Conservation (phyloP, 2,797 vertebrate genomes). For the Ambastaia sidthimunki region DNA sequence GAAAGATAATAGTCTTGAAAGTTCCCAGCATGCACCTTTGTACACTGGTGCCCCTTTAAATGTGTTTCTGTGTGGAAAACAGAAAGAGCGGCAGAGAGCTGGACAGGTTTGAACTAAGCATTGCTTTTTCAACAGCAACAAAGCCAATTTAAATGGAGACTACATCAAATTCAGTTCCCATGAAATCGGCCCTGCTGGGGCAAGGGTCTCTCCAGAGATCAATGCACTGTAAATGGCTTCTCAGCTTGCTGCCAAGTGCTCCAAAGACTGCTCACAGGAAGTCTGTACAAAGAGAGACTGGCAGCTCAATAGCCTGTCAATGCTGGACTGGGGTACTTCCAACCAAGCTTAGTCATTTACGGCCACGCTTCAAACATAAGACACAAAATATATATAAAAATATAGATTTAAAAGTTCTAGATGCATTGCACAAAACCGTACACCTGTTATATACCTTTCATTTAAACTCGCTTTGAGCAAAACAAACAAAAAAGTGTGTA, state of each 20-base stretch:
- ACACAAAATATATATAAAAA: not conserved
- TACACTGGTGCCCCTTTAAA: not conserved
- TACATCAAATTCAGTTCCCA: conserved; percentile 58
- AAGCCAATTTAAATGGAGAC: conserved; percentile 26
- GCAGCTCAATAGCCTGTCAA: conserved; percentile 43
- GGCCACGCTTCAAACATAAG: not conserved
- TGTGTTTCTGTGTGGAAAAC: not conserved
- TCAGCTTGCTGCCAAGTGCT: conserved; percentile 65
- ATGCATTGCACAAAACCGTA: not conserved
- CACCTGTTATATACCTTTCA: not conserved
- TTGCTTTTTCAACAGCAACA: conserved; percentile 11
- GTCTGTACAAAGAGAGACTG: conserved; percentile 60
- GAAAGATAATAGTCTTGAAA: not conserved
- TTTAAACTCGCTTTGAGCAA: not conserved
- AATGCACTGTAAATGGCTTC: conserved; percentile 67
- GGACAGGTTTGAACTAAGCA: not conserved
- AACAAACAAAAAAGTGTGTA: not conserved
- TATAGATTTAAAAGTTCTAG: not conserved
- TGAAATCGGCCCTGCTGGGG: conserved; percentile 52
- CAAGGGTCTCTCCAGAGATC: conserved; percentile 44
- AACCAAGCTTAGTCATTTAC: conserved; percentile 8
- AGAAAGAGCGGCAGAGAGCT: not conserved
- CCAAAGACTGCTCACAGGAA: conserved; percentile 58
- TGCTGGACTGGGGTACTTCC: conserved; percentile 15
- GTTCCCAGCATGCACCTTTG: not conserved